phyloP scores from a whole-genome alignment of 1,140 invertebrate species.

The Macrotrachela quadricornifera region DNA sequence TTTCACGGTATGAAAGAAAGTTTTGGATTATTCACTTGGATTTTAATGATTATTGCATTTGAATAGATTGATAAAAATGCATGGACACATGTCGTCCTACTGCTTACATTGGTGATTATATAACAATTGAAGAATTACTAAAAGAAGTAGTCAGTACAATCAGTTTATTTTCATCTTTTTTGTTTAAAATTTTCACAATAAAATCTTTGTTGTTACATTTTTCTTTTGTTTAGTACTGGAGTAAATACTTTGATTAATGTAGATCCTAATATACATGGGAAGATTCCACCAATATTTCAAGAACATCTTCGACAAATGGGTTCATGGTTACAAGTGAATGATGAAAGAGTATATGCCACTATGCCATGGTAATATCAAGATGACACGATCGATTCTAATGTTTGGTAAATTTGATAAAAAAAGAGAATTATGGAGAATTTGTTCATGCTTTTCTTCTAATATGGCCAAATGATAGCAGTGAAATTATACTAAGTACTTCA shows the following conservation, averaged over 20 bases:
- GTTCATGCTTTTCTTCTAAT: no score
- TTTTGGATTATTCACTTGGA: no score
- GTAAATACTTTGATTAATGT: conserved; percentile 72
- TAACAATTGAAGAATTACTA: conserved; percentile 48
- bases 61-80: conserved; percentile 48
- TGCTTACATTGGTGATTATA: conserved; percentile 44
- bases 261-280: conserved; percentile 68
- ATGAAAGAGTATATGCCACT: conserved; percentile 64
- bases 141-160: conserved; percentile 51
- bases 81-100: conserved; percentile 43
- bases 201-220: no score
- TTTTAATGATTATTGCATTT: no score
- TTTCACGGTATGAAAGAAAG: no score
- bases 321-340: conserved; percentile 56
- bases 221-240: conserved; percentile 42
- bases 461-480: no score
- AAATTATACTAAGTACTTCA: no score
- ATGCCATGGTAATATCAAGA: conserved; percentile 12
- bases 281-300: conserved; percentile 65
- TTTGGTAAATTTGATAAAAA: not conserved
- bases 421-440: no score
- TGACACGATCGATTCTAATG: conserved; percentile 2
- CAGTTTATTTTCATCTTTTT: conserved; percentile 13
- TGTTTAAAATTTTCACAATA: not conserved
- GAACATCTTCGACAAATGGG: conserved; percentile 50